These are phyloP conservation scores for Aegypius monachus DNA, from an alignment of 2,113 vertebrate species.

Conservation along the genomic window DNA sequence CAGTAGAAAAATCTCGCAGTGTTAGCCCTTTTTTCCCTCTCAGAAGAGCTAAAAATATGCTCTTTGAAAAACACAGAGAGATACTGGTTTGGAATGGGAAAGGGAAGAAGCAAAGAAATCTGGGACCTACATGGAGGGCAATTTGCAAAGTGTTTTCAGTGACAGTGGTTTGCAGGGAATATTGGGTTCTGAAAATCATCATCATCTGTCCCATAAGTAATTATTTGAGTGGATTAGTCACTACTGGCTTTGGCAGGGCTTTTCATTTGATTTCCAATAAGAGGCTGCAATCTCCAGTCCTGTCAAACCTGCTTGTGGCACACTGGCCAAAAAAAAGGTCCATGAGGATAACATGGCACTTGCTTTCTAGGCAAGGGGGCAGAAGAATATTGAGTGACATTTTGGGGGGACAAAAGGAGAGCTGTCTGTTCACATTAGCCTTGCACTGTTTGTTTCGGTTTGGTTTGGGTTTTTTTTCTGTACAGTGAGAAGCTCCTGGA, in stretches of 20 bases:
- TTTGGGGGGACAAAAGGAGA: background rate
- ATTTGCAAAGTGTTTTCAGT: background rate
- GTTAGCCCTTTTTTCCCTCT: background rate
- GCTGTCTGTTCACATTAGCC: background rate
- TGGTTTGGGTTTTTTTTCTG: background rate
- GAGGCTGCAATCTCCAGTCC: background rate
- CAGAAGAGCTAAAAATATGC: background rate
- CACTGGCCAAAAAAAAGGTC: background rate
- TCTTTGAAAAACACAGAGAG: background rate
- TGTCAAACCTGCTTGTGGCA: background rate
- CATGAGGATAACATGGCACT: background rate
- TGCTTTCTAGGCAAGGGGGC: background rate
- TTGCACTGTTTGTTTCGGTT: background rate
- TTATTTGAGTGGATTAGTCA: constrained; percentile 22
- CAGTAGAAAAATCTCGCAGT: background rate
- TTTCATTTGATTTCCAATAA: background rate
- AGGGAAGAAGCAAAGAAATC: background rate
- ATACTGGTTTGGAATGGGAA: background rate
- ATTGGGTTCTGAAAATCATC: background rate
- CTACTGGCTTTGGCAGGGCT: background rate
- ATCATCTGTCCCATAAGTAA: background rate
- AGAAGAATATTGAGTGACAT: background rate
- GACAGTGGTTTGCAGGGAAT: background rate
- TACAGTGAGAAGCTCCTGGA: background rate
- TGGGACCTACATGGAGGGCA: background rate